Percentiles rank a stretch among this genome's conserved stretches.
These are phyloP conservation scores for Agelastica alni DNA, from an alignment of 2,888 invertebrate genomes.

Conservation along the genomic window DNA sequence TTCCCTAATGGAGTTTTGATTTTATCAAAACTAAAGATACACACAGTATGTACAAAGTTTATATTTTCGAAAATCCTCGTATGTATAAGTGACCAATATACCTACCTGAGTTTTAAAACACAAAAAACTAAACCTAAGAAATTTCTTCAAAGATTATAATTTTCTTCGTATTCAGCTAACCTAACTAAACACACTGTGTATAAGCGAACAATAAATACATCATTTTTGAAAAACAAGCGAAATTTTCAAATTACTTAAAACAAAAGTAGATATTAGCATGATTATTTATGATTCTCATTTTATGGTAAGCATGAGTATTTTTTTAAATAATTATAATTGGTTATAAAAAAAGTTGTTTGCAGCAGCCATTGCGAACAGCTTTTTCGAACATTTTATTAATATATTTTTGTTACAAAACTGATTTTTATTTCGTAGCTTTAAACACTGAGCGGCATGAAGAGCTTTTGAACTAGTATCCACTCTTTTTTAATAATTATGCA, in stretches of 20 bases:
- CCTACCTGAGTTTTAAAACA: too few species aligned
- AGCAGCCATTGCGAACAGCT: conserved; percentile 51
- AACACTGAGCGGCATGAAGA: too few species aligned
- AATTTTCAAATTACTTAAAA: conserved; percentile 16
- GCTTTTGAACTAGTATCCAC: too few species aligned
- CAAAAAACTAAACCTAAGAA: too few species aligned
- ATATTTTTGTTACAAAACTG: conserved; percentile 1
- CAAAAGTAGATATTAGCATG: neutral
- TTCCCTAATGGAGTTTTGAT: too few species aligned
- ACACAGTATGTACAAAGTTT: too few species aligned
- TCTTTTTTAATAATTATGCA: neutral
- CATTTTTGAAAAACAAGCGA: conserved; percentile 1
- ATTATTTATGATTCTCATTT: neutral
- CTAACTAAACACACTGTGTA: conserved; percentile 6
- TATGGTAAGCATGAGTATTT: neutral
- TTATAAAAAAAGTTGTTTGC: conserved; percentile 42
- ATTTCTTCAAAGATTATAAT: too few species aligned
- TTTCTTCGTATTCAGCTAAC: neutral
- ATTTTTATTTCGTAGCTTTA: neutral
- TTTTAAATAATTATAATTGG: conserved; percentile 10
- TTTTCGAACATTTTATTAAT: conserved; percentile 8
- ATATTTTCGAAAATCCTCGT: too few species aligned
- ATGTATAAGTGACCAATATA: too few species aligned
- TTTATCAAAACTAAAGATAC: too few species aligned
- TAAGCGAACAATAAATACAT: too few species aligned